Evolutionary conservation across 2,113 vertebrate genomes (phyloP).

Genomic region (Phyllostomus discolor): DNA sequence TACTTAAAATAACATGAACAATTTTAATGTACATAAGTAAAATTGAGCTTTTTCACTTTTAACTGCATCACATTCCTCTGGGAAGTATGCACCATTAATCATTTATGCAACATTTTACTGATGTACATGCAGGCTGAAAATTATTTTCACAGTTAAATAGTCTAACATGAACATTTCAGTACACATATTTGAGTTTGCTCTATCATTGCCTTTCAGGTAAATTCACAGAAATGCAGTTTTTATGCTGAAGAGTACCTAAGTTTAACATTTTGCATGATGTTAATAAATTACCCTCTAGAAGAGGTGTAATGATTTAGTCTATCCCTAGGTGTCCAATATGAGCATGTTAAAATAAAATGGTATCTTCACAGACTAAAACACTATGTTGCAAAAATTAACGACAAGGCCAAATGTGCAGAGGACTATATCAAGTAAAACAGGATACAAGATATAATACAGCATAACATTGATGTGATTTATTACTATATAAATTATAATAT

Average conservation of each 20-base stretch:
- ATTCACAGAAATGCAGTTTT: background rate
- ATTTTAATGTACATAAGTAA: background rate
- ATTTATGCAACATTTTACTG: background rate
- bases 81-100: background rate
- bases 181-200: background rate
- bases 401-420: background rate
- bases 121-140: background rate
- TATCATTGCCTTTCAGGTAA: background rate
- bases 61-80: background rate
- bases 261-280: constrained; percentile 12
- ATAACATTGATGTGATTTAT: background rate
- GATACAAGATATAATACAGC: background rate
- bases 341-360: constrained; percentile 27
- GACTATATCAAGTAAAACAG: background rate
- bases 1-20: background rate
- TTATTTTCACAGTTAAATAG: background rate
- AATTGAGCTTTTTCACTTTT: background rate
- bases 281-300: background rate
- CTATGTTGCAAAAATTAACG: background rate
- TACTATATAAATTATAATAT: background rate
- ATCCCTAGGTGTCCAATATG: background rate
- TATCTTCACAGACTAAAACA: constrained; percentile 4
- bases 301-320: background rate
- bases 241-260: background rate
- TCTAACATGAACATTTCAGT: background rate